Evolutionary conservation across 2,888 invertebrate species (phyloP), one percentile per base, ranked within the genome.

Genomic region (Spodoptera picta): DNA sequence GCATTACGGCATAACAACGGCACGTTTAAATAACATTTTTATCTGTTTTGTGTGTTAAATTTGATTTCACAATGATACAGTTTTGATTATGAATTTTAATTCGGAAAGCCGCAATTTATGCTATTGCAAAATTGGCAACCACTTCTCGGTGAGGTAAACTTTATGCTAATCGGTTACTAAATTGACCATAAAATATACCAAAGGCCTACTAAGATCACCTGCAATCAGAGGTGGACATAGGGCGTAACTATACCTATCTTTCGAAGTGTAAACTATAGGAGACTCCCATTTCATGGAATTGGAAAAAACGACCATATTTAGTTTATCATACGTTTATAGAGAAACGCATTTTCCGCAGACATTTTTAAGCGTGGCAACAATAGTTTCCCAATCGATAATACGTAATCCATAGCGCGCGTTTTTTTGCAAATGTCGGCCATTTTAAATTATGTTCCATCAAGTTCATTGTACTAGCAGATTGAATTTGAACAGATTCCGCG

Each of bases 391-490:
- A 27, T 52, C 19, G 41, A 56, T 59, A 48, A 7, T 49, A 49
- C 41, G 59, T 11, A 19, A 56, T 56, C 60, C 11, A 42, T 9
- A 36, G 36, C 36, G 12, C 11, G 19, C 6, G 14, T 62, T 65
- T 61, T 61, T 70, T 65, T 60, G 61, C 50, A 7, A 45, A 31
- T 1, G 43, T 7, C 43, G 11, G 44, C 57, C 41, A 53, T 60
- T 65, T 69, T 60, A 61, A 60, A 69, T 65, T 58, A 44, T 60
- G 50, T 51, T 36, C 41, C 44, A 6, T 36, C 4, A 47, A 70
- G 75, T 67, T 75, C 65, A 78, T 65, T 67, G 75, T 53, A 50
- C 47, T 24, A 14, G 52, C 24, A 55, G 56, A 69, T 64, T 69
- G 51, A 67, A 65, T 66, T 58, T 58, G 23, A 31, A 31, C 27